These are phyloP conservation scores for Cephus sareptanus DNA, from an alignment of 2,888 invertebrate species.

Conservation along the genomic window DNA sequence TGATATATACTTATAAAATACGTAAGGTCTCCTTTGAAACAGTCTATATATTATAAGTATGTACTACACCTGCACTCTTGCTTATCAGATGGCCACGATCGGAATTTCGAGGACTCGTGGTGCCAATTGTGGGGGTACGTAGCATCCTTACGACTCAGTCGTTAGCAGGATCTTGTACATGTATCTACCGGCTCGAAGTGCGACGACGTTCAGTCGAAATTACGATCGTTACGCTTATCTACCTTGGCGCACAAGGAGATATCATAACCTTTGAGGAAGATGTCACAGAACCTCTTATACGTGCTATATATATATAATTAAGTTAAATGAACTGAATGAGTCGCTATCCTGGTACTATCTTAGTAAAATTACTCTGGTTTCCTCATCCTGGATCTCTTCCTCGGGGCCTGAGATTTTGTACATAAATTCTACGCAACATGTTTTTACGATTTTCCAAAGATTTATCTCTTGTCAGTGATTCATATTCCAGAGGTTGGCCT, in stretches of 20 bases:
- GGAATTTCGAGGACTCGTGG: neutral
- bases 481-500: neutral
- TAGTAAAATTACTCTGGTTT: neutral
- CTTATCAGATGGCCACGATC: neutral
- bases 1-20: neutral
- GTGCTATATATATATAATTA: neutral
- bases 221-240: neutral
- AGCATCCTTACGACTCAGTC: neutral
- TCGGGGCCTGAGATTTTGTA: neutral
- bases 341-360: neutral
- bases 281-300: neutral
- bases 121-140: neutral
- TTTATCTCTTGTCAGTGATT: neutral
- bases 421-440: neutral
- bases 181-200: neutral
- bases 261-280: neutral
- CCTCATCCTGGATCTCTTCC: neutral
- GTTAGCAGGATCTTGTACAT: neutral
- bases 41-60: neutral
- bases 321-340: neutral
- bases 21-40: neutral
- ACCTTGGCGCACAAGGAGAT: neutral
- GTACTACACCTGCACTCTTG: neutral
- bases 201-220: neutral
- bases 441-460: conserved; percentile 53